Conservation (phyloP, 2,888 invertebrate species). For the Drosophila subsilvestris region DNA sequence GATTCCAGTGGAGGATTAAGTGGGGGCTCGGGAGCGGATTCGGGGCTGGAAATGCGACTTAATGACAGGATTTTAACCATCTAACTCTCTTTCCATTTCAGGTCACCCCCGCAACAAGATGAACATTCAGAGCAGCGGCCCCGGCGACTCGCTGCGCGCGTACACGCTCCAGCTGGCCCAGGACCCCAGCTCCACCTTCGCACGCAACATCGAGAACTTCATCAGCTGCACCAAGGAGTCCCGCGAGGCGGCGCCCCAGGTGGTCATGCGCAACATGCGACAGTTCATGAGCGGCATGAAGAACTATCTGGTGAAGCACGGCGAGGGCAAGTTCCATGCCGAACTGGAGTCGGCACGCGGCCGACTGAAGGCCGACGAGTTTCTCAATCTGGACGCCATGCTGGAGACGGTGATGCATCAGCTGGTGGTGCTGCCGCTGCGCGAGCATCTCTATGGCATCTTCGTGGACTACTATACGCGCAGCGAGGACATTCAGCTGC, state of each 20-base stretch:
- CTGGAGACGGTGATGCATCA: constrained; percentile 97
- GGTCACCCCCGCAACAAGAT: constrained; percentile 89
- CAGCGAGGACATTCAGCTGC: constrained; percentile 89
- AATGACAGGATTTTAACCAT: background rate
- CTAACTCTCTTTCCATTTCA: constrained; percentile 81
- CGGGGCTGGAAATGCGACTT: background rate
- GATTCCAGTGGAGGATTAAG: background rate
- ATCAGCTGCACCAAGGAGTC: constrained; percentile 96
- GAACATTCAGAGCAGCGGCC: constrained; percentile 85
- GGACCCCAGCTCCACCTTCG: constrained; percentile 94
- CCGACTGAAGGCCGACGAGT: constrained; percentile 93
- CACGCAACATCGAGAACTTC: constrained; percentile 96
- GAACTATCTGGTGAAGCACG: constrained; percentile 98
- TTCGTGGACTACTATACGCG: constrained; percentile 95
- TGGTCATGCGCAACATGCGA: constrained; percentile 95
- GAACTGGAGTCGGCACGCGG: constrained; percentile 89
- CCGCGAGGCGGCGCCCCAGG: constrained; percentile 93
- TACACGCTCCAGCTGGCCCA: constrained; percentile 92
- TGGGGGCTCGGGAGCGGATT: background rate
- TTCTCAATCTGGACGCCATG: constrained; percentile 97
- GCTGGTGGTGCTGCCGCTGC: constrained; percentile 93
- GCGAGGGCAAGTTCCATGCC: constrained; percentile 95
- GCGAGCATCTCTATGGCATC: constrained; percentile 92
- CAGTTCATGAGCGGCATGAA: constrained; percentile 99
- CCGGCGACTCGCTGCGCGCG: constrained; percentile 89